A percentile compares a stretch with the other conserved stretches of the same genome.
phyloP scores from a whole-genome alignment of 2,888 invertebrate genomes.

The Rhamnusium bicolor region DNA sequence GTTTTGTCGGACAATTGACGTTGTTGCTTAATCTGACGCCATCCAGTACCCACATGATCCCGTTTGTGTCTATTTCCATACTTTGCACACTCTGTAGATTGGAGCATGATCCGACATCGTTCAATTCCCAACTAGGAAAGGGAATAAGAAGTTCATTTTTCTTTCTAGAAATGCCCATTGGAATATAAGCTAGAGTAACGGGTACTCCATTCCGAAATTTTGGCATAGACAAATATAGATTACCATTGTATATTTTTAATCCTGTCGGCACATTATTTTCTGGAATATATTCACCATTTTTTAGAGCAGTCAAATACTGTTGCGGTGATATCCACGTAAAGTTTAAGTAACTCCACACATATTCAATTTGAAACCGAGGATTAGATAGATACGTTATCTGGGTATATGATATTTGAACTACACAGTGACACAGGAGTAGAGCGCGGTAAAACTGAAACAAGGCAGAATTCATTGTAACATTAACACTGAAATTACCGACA shows the following conservation, averaged over 20 bases:
- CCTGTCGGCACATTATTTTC: constrained; percentile 80
- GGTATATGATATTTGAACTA: background rate
- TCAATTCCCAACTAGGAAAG: constrained; percentile 81
- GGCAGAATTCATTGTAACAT: background rate
- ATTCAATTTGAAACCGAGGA: constrained; percentile 16
- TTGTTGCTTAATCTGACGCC: constrained; percentile 78
- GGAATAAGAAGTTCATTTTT: constrained; percentile 76
- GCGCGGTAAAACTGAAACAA: background rate
- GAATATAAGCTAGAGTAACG: constrained; percentile 75
- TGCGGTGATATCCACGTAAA: constrained; percentile 78
- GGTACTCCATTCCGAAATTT: constrained; percentile 80
- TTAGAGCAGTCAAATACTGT: constrained; percentile 74
- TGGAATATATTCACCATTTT: constrained; percentile 76
- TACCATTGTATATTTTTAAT: constrained; percentile 79
- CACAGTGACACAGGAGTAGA: background rate
- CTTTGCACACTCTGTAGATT: constrained; percentile 83
- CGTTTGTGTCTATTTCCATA: constrained; percentile 81
- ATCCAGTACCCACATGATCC: constrained; percentile 81
- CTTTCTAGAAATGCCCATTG: constrained; percentile 63
- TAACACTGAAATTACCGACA: background rate
- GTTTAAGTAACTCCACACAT: constrained; percentile 79
- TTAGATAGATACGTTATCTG: background rate
- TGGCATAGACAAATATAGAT: constrained; percentile 79
- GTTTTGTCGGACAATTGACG: constrained; percentile 77
- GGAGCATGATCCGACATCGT: constrained; percentile 74